Percentiles rank a stretch among this genome's conserved stretches.
Conservation (phyloP, 2,888 invertebrate species). For the Netelia inedita region DNA sequence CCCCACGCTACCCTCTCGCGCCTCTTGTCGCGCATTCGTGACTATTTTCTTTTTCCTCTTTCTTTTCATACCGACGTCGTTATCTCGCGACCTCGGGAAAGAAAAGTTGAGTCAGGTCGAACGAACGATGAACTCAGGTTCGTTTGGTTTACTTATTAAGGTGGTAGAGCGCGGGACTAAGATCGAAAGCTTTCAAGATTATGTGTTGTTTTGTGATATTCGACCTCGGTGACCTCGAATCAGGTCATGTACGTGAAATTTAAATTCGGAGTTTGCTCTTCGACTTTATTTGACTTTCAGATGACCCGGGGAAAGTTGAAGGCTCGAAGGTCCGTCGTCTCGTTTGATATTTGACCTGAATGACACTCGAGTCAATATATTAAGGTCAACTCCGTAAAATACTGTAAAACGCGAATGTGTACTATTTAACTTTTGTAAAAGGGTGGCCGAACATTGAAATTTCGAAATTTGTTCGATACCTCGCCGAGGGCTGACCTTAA, state of each 20-base stretch:
- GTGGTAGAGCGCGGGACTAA: no score
- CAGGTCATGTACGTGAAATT: not conserved
- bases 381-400: no score
- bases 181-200: no score
- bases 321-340: no score
- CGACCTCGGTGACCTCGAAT: not conserved
- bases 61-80: conserved; percentile 7
- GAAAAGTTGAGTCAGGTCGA: conserved; percentile 19
- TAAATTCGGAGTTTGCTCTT: not conserved
- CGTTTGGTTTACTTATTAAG: not conserved
- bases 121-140: not conserved
- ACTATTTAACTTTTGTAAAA: not conserved
- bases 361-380: no score
- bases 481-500: not conserved
- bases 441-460: not conserved
- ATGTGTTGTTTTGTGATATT: not conserved
- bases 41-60: conserved; percentile 1
- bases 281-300: no score
- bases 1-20: not conserved
- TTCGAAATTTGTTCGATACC: not conserved
- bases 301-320: no score
- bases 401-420: no score
- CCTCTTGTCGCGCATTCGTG: conserved; percentile 3
- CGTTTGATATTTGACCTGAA: no score
- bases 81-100: not conserved